Base-by-base conservation (phyloP, 2,113 vertebrate genomes). In the Ochotona princeps region DNA sequence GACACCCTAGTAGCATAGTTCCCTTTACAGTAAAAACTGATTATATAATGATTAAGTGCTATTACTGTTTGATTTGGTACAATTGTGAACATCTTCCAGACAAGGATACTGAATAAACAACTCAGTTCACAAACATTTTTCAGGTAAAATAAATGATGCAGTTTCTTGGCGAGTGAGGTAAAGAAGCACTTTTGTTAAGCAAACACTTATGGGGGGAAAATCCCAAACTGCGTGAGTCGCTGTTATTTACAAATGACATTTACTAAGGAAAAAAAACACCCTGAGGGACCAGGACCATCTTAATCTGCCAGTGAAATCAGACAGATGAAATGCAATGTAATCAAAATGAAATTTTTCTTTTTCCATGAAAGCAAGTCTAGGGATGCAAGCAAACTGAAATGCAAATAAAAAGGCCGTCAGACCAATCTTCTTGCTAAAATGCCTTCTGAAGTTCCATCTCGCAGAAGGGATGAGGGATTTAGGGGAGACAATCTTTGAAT, bases 401-500 rank as follows among this genome's bases (percentile, higher is more conserved):
- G 83, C 92, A 97, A 96, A 94, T 95, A 35, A 0, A 85, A 81
- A 94, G 93, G 61, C 38, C 85, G 69, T 51, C 92, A 97, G 49
- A 84, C 4, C 38, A 73, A 92, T 74, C 81, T 72, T 95, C 21
- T 32, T 21, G 61, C 93, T 85, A 95, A 95, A 44, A 70, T 63
- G 32, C 83, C 65, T 96, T 89, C 88, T 84, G 47, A 80, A 94
- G 72, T 80, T 93, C 94, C 63, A 94, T 87, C 89, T 87, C 76
- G 87, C 83, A 92, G 86, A 87, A 86, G 30, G 28, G 86, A 75
- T 81, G 89, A 90, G 61, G 87, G n/a, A 61, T 90, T 94, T 75
- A 91, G 7, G 83, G 89, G 65, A 95, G 87, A 97, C 83, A 63
- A 89, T 81, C 87, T 94, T 88, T 91, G 67, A 97, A 94, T 87